Evolutionary conservation across 2,797 vertebrate species (phyloP), one percentile per base, ranked within the genome.

Genomic region (Alosa sapidissima): DNA sequence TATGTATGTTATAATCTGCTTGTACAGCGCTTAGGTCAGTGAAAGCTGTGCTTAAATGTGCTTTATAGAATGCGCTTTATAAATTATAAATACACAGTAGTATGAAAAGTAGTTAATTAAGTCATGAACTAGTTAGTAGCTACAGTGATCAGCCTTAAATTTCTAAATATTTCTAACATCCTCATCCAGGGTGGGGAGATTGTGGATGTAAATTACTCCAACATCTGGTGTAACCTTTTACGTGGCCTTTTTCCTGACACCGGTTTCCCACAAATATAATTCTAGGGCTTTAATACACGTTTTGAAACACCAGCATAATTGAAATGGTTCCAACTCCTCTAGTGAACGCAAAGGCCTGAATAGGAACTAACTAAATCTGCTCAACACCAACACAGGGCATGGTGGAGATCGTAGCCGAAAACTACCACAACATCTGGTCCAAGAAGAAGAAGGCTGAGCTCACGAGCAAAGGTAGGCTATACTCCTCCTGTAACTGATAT

Each of bases 401-500:
- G 98, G 97, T 97, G 89, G 98, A 99, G 91, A 93, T 97, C 82
- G 96, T 99, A 88, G 98, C 98, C 87, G 98, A 99, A 94, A 99
- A 99, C 90, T 99, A 99, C 91, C 98, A 99, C 93, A 99, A 98
- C 91, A 99, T 99, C 93, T 99, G 98, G 98, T 97, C 98, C 88
- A 99, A 97, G 94, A 99, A 99, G 95, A 99, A 99, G 95, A 99
- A 98, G 92, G 90, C 92, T 81, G 98, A 99, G 84, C 95, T 99
- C 45, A 93, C 95, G 87, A 96, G 96, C 91, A 99, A 97, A 98
- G 98, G 98, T 99, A 89, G 41, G 88, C n/a, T 24, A 51, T 9
- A 3, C 49, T 55, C 54, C 54, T 60, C 21, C 11, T 51, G 8
- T 24, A 5, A 24, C 58, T 21, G 0, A 58, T 62, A 51, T 1